Base-by-base conservation (phyloP, 2,888 invertebrate genomes). In the Crocallis elinguaria region DNA sequence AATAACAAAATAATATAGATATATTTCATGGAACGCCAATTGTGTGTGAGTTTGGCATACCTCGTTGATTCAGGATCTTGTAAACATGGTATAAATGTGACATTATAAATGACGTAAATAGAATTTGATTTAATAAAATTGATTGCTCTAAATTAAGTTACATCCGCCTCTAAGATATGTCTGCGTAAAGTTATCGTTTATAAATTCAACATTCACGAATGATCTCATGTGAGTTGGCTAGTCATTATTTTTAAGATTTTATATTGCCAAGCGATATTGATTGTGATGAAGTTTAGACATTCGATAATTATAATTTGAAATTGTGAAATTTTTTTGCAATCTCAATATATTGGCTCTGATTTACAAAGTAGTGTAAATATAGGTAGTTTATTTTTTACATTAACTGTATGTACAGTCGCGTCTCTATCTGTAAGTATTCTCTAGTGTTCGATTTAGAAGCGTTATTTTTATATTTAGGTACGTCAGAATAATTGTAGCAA, bases 181-280 rank as follows among this genome's bases (percentile, higher is more conserved):
- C 3, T 19, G 19, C 3, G 19, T 19, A 19, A 19, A 19, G 3
- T 19, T 3, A 5, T 19, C 5, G 3, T 19, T 19, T 4, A 19
- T 19, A 1, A 25, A n/a, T 16, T 27, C 11, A 25, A 35, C 4
- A 13, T 43, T 27, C 21, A 27, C 37, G 41, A 58, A 68, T 67
- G 73, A 77, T 82, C 76, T 77, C 76, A 66, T 66, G 37, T 63
- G 71, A 73, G 67, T 66, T 56, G 66, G 69, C 75, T 82, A 77
- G 77, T 77, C 62, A 51, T 73, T 69, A 75, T 58, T 67, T 43
- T 57, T 79, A 81, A 74, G 70, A 55, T 71, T 48, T 45, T 72
- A 79, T 87, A 88, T 88, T 88, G 88, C 88, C 77, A 89, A 89
- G 89, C 89, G 86, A 89, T 88, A 88, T 84, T 58, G 23, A 56